Evolutionary conservation across 1,140 invertebrate genomes (phyloP), one percentile per base, ranked within the genome.

Genomic region (Octopus sinensis): DNA sequence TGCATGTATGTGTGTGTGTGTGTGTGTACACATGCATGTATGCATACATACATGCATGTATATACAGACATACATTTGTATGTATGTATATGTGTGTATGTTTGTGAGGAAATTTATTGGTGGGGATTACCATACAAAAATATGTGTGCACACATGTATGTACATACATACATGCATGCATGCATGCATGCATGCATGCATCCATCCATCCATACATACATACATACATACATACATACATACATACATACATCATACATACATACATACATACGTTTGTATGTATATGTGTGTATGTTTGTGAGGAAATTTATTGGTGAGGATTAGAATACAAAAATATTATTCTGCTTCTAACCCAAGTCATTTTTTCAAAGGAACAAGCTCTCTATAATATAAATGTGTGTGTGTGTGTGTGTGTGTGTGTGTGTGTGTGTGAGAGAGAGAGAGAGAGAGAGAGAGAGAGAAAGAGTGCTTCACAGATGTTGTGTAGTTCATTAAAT

Each of bases 201-300:
- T n/a, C n/a, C n/a, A n/a, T n/a, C n/a, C n/a, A n/a, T n/a, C n/a
- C 17, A 7, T 62, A 17, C 17, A 62, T 62, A 62, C 17, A 62
- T 62, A 62, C 56, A 62, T 17, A 62, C 56, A 62, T 62, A 62
- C 56, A 62, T 62, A 62, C 56, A 62, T 62, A 62, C 56, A 62
- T 62, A 62, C 56, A 62, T 62, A 62, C 56, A 62, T 4, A 62
- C 56, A 62, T 62, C 56, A 62, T 62, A 62, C 56, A 62, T 62
- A 62, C 56, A 62, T 4, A 62, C 56, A 62, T 62, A 62, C 4
- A 62, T 62, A 62, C 4, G 17, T 62, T 12, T 17, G 17, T 62
- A 62, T 17, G 17, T 62, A 62, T 62, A 62, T 62, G 9, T 62
- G 17, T 62, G 17, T 9, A 62, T 12, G 56, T 12, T 62, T 62